Evolutionary conservation across 2,113 vertebrate genomes (phyloP), one percentile per base, ranked within the genome.

Genomic region (Pluvialis apricaria): DNA sequence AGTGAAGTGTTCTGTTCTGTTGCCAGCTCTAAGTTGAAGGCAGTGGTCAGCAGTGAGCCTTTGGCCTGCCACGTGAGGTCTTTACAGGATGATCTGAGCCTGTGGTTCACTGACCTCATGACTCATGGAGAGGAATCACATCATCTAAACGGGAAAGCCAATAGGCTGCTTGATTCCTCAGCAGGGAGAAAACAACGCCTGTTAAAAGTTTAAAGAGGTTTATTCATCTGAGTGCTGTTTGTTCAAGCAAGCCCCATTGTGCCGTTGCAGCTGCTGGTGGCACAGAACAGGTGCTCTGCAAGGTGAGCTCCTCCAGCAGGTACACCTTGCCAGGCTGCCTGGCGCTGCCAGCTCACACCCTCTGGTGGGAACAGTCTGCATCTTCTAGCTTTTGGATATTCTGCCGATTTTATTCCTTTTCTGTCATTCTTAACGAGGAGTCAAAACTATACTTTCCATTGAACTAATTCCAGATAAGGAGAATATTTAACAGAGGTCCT

Each of bases 351-450:
- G 7, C 57, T 9, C 21, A 4, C 72, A n/a, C 66, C 75, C 45
- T 78, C 86, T 84, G 62, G 4, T 62, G 72, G 55, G 42, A 76
- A 54, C 14, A 32, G 45, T 10, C 64, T 66, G 14, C 15, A 17
- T 62, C 44, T 45, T 38, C 54, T 68, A 54, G 8, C 19, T 8
- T 34, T 52, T 62, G 38, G 10, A 7, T 42, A 1, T 40, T 51
- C 5, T 64, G 19, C 15, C 11, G 0, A 0, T 45, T 44, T 69
- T 26, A 29, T 29, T 57, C 16, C 7, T 51, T 16, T 58, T 25
- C 7, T 24, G 38, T 31, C 3, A 1, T 42, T 60, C 14, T 18
- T 45, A 44, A 10, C 0, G 4, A 44, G 19, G 21, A 58, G 10
- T 40, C 26, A 26, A 38, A 70, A 52, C 11, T 9, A 20, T 1